Conservation (phyloP, 2,113 vertebrate species). For the Meriones unguiculatus region DNA sequence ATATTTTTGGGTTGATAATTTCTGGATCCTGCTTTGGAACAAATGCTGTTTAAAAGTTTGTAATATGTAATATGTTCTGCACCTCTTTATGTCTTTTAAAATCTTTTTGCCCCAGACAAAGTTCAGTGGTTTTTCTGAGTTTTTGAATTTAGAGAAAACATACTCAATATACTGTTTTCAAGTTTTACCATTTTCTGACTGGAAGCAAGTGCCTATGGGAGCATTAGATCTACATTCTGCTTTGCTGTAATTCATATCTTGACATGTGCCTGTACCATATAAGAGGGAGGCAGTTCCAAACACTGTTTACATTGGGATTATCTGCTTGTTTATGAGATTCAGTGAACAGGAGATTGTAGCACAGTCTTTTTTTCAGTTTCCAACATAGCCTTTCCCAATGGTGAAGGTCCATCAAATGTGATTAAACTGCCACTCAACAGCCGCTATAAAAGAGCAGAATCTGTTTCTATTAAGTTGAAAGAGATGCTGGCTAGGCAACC, state of each 20-base stretch:
- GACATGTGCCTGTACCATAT: background rate
- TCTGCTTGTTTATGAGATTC: background rate
- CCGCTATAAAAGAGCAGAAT: background rate
- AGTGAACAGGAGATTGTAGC: background rate
- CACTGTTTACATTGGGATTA: background rate
- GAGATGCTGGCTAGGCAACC: background rate
- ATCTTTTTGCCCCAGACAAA: background rate
- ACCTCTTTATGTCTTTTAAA: background rate
- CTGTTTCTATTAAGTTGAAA: background rate
- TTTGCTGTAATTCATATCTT: background rate
- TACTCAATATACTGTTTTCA: background rate
- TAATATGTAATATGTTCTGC: too few relatives aligned
- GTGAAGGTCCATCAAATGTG: background rate
- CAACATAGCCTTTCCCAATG: background rate
- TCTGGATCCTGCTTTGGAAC: background rate
- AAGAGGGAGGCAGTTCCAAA: background rate
- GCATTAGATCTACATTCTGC: background rate
- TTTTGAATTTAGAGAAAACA: background rate
- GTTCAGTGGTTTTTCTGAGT: background rate
- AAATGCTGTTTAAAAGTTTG: background rate
- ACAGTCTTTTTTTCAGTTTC: background rate
- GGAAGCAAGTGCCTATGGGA: too few relatives aligned
- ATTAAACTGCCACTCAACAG: background rate
- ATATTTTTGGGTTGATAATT: too few relatives aligned
- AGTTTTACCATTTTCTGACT: too few relatives aligned